These are phyloP conservation scores for Diaprepes abbreviatus DNA, from an alignment of 2,888 invertebrate species.

Conservation along the genomic window DNA sequence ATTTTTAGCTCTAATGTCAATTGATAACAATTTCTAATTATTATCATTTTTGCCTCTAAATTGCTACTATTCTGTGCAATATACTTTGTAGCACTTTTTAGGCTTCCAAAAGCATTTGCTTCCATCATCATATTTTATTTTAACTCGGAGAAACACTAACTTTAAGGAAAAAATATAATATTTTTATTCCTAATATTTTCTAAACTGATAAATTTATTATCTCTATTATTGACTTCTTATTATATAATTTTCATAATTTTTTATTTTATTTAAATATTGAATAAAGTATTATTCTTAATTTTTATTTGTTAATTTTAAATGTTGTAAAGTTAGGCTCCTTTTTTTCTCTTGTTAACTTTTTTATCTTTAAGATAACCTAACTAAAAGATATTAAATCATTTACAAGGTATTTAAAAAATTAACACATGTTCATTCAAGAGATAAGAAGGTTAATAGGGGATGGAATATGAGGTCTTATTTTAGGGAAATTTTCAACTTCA, in stretches of 20 bases:
- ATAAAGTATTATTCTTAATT: conserved; percentile 36
- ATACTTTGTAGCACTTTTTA: conserved; percentile 20
- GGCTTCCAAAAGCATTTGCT: conserved; percentile 11
- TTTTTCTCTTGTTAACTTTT: conserved; percentile 4
- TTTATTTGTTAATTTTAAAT: conserved; percentile 49
- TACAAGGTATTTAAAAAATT: not conserved
- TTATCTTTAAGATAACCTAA: not conserved
- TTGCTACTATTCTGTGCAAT: conserved; percentile 24
- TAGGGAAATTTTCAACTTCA: conserved; percentile 36
- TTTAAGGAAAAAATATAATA: conserved; percentile 27
- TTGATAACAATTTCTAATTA: conserved; percentile 1
- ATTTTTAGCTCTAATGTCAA: conserved; percentile 20
- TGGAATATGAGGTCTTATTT: not conserved
- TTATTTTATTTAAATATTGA: conserved; percentile 39
- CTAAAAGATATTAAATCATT: not conserved
- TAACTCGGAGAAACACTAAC: conserved; percentile 17
- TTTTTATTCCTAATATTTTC: conserved; percentile 34
- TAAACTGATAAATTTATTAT: conserved; percentile 20
- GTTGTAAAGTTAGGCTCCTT: conserved; percentile 20
- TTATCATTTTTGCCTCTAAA: conserved; percentile 6
- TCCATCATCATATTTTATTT: not conserved
- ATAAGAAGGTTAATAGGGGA: not conserved
- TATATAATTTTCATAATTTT: conserved; percentile 33
- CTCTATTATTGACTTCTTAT: conserved; percentile 29
- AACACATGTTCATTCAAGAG: not conserved